A percentile compares a stretch with the other conserved stretches of the same genome.
Evolutionary conservation across 2,888 invertebrate species (phyloP).

Genomic region (Pinctada fucata): DNA sequence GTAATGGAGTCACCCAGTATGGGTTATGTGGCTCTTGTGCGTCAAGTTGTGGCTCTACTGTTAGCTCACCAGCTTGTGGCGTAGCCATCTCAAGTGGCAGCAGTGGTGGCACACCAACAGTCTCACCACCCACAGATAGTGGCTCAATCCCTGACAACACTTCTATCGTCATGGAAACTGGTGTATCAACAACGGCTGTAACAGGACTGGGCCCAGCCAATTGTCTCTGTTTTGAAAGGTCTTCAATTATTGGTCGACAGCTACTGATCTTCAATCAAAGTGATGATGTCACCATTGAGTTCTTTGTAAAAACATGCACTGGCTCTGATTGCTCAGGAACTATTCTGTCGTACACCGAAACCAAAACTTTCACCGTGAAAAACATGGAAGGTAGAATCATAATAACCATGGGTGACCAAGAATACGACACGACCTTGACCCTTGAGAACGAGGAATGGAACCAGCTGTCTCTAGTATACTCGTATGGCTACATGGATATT

Average conservation of each 20-base stretch:
- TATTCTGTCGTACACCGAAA: slow-evolving; percentile 47
- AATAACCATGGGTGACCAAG: slow-evolving; percentile 20
- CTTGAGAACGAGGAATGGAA: slow-evolving; percentile 46
- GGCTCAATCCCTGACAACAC: not conserved
- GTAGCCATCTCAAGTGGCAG: not conserved
- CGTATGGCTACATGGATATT: slow-evolving; percentile 15
- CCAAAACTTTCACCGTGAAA: slow-evolving; percentile 39
- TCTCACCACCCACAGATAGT: not conserved
- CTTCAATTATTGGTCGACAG: slow-evolving; percentile 39
- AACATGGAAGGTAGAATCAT: slow-evolving; percentile 25
- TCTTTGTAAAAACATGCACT: slow-evolving; percentile 47
- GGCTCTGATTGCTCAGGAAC: slow-evolving; percentile 42
- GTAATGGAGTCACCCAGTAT: not conserved
- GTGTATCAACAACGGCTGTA: not conserved
- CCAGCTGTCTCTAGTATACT: slow-evolving; percentile 38
- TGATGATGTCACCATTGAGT: slow-evolving; percentile 43
- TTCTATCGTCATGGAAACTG: slow-evolving; percentile 10
- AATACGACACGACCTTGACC: slow-evolving; percentile 32
- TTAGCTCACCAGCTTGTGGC: slow-evolving; percentile 7
- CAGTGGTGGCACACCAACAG: not conserved
- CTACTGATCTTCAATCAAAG: slow-evolving; percentile 24
- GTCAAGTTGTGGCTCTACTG: slow-evolving; percentile 16
- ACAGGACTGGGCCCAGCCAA: slow-evolving; percentile 43
- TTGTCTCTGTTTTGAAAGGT: slow-evolving; percentile 44
- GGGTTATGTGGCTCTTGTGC: slow-evolving; percentile 34